phyloP scores from a whole-genome alignment of 2,797 vertebrate species.

The Sitta carolinensis region DNA sequence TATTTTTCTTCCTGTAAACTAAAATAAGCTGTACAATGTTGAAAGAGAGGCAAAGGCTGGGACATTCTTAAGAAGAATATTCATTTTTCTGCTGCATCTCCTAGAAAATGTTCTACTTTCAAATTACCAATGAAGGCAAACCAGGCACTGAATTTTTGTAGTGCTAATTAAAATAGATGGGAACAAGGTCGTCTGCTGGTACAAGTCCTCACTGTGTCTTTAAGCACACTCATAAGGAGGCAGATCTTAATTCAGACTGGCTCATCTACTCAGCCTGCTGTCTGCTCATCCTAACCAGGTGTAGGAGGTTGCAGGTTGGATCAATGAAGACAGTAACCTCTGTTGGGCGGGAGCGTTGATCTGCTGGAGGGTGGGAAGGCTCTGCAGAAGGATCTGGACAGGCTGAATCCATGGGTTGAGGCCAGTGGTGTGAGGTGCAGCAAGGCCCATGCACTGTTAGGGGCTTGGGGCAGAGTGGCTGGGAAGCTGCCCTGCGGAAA shows the following conservation, averaged over 20 bases:
- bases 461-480: background rate
- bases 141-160: background rate
- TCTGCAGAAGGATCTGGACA: background rate
- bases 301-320: background rate
- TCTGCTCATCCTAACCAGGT: background rate
- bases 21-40: background rate
- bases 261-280: background rate
- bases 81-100: background rate
- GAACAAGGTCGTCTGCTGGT: background rate
- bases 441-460: fast-evolving
- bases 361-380: background rate
- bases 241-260: background rate
- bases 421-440: background rate
- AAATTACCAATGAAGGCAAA: background rate
- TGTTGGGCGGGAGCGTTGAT: fast-evolving
- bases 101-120: background rate
- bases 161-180: background rate
- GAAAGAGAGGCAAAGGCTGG: background rate
- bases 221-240: background rate
- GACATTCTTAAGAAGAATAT: background rate
- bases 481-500: background rate
- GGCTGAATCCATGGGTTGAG: fast-evolving
- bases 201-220: background rate
- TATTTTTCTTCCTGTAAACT: background rate
- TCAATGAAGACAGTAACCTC: background rate